phyloP scores from a whole-genome alignment of 2,113 vertebrate genomes.

The Benthochromis sp. region DNA sequence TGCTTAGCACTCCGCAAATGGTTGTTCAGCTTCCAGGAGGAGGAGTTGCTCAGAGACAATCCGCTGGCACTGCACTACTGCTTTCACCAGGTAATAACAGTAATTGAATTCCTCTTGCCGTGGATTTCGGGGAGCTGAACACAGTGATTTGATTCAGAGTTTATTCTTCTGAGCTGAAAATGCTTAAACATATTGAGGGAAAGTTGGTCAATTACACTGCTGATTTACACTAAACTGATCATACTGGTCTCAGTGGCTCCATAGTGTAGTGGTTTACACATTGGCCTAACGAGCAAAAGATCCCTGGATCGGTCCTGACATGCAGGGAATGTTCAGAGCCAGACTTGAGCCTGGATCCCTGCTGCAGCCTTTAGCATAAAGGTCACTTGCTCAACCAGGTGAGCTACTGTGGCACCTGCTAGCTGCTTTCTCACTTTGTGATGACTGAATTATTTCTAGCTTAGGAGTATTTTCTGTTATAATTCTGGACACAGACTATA shows the following conservation, averaged over 20 bases:
- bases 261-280: neutral
- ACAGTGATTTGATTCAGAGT: neutral
- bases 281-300: neutral
- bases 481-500: neutral
- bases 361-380: neutral
- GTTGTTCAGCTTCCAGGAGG: slow-evolving; percentile 93
- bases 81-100: slow-evolving; percentile 84
- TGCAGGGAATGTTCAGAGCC: neutral
- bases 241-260: neutral
- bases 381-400: neutral
- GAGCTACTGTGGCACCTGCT: neutral
- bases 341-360: neutral
- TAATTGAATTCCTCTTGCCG: neutral
- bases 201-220: neutral
- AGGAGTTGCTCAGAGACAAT: slow-evolving; percentile 87
- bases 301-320: neutral
- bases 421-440: neutral
- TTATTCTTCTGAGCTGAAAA: neutral
- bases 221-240: neutral
- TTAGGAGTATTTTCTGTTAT: neutral
- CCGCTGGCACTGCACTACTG: slow-evolving; percentile 90
- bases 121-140: neutral
- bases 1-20: slow-evolving; percentile 92
- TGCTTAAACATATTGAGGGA: neutral
- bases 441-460: neutral